Evolutionary conservation across 2,113 vertebrate genomes (phyloP).

Genomic region (Ursus arctos): DNA sequence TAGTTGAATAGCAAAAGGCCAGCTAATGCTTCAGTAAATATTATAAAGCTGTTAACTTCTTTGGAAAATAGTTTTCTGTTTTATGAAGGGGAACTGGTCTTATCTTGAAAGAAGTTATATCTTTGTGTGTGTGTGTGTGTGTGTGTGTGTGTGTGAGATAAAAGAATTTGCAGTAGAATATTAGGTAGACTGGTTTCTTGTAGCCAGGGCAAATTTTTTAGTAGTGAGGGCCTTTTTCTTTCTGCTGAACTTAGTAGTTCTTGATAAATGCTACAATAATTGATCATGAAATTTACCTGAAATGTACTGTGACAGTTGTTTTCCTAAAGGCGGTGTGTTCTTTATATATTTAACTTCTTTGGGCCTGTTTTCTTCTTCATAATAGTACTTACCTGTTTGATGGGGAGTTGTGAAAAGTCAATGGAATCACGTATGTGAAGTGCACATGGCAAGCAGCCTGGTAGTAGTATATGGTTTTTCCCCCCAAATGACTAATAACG

Average conservation of each 20-base stretch:
- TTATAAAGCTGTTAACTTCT: slow-evolving; percentile 59
- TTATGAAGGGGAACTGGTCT: not conserved
- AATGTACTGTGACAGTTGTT: slow-evolving; percentile 9
- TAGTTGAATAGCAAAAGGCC: slow-evolving; percentile 4
- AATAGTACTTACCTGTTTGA: not conserved
- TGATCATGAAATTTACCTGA: slow-evolving; percentile 14
- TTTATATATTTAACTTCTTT: slow-evolving; percentile 10
- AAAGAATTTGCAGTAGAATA: not conserved
- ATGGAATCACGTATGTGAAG: not conserved
- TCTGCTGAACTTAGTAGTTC: slow-evolving; percentile 11
- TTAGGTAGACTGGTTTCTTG: slow-evolving; percentile 13
- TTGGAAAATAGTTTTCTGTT: slow-evolving; percentile 17
- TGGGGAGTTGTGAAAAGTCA: not conserved
- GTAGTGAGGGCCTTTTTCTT: slow-evolving; percentile 50
- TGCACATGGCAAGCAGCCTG: not conserved
- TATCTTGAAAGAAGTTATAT: not conserved
- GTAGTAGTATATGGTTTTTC: not conserved
- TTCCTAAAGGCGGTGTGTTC: not conserved
- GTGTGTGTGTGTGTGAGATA: not conserved
- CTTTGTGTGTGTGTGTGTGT: not conserved
- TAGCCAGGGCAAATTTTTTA: not conserved
- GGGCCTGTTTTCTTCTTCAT: slow-evolving; percentile 15
- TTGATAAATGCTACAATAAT: slow-evolving; percentile 53
- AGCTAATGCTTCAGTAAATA: not conserved
- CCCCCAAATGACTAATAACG: not conserved